Base-by-base conservation (phyloP, 2,888 invertebrate species). In the Caenorhabditis afra region DNA sequence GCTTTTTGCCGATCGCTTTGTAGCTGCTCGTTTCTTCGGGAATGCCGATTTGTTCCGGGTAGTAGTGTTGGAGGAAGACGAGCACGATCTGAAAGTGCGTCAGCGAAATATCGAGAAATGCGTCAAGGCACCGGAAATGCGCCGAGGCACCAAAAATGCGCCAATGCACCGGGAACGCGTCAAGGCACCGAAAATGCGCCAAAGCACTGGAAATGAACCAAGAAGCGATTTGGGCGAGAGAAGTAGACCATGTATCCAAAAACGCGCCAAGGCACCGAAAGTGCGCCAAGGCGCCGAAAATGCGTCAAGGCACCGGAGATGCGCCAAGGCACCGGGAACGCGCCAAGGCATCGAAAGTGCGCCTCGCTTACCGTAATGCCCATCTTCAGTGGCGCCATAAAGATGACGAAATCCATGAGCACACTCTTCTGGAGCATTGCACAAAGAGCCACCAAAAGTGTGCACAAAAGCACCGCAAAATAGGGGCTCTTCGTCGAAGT, bases 1-100 rank as follows among this genome's bases (percentile, higher is more conserved):
- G 23, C 16, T 70, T 68, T 20, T 79, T 79, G 16, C 79, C 79
- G 14, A 79, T 79, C 11, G 74, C 55, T 45, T 81, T 82, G 45
- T 84, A 84, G 16, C 76, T 77, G 41, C 77, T 80, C 1, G 81
- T 84, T 41, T 84, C 84, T 22, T 84, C 81, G 1, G 79, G 82
- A 29, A 84, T 77, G 11, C 84, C 84, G 29, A 84, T 65, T 29
- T 74, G 82, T 39, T 82, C 81, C 3, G 81, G 79, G 12, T 68
- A 68, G 39, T 77, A 84, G 41, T 84, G 84, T 66, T 84, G 84
- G 23, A 82, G 12, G 65, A 79, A 81, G 20, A 78, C 78, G 22
- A 84, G 79, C 23, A 70, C 41, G n/a, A 82, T 77, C 80, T 81
- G 41, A n/a, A 76, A 70, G 52, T 11, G 18, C 7, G 14, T 11